These are phyloP conservation scores for Pseudococcus viburni DNA, from an alignment of 2,888 invertebrate species.

Conservation along the genomic window DNA sequence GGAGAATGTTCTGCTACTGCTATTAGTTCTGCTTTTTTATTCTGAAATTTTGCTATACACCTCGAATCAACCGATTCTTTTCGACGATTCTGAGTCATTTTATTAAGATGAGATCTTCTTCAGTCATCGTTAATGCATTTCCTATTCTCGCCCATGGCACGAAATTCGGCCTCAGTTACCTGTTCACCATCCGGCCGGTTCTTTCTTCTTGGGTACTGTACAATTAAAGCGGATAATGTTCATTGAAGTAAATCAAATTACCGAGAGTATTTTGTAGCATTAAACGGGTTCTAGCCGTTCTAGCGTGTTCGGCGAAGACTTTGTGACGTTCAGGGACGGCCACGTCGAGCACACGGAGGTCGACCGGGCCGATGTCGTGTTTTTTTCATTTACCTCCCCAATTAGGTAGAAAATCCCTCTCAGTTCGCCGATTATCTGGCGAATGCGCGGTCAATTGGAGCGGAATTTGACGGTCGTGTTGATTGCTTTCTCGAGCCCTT, in stretches of 20 bases:
- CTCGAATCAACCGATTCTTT: no score
- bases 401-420: neutral
- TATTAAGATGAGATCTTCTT: no score
- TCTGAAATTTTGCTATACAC: no score
- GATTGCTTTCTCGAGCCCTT: conserved; percentile 25
- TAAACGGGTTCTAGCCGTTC: neutral
- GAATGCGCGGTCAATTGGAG: conserved; percentile 3
- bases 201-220: neutral
- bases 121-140: no score
- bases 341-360: neutral
- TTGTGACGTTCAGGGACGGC: neutral
- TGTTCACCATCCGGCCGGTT: neutral
- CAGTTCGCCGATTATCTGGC: neutral
- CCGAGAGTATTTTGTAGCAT: neutral
- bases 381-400: neutral
- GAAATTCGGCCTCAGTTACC: neutral
- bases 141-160: no score
- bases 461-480: neutral
- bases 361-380: neutral
- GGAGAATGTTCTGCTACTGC: no score
- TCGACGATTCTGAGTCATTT: no score
- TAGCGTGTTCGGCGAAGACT: neutral
- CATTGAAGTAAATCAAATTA: conserved; percentile 37
- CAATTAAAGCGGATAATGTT: conserved; percentile 27
- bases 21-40: no score